phyloP scores from a whole-genome alignment of 1,140 invertebrate species.

The Bombus pascuorum region DNA sequence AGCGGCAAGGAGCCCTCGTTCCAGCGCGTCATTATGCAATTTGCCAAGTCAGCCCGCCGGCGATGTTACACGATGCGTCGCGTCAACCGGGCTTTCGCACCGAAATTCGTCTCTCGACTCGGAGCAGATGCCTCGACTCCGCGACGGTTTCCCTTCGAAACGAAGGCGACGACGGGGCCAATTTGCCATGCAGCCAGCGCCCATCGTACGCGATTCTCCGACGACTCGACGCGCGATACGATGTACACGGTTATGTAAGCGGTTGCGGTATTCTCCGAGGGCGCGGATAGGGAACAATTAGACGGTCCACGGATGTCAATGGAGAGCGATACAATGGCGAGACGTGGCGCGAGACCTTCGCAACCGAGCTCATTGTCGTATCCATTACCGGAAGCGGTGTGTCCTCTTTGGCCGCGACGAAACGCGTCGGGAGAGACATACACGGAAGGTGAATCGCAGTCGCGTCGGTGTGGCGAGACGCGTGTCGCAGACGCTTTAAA shows the following conservation, averaged over 20 bases:
- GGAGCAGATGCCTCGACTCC: neutral
- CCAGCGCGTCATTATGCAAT: conserved; percentile 40
- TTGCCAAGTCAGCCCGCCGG: conserved; percentile 3
- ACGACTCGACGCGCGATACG: neutral
- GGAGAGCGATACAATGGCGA: conserved; percentile 54
- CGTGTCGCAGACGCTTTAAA: conserved; percentile 58
- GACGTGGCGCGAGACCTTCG: conserved; percentile 59
- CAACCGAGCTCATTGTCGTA: conserved; percentile 62
- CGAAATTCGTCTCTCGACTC: neutral
- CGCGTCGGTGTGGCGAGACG: conserved; percentile 16
- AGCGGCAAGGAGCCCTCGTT: conserved; percentile 5
- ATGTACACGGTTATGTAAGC: conserved; percentile 4
- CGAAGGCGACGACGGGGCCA: neutral
- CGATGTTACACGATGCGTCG: neutral
- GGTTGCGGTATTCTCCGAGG: conserved; percentile 45
- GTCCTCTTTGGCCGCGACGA: conserved; percentile 17
- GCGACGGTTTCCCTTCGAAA: neutral
- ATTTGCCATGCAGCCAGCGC: neutral
- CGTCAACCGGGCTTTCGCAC: too few relatives aligned
- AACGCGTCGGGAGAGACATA: neutral
- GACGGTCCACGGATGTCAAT: conserved; percentile 63
- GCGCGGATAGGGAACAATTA: conserved; percentile 61
- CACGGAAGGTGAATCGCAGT: conserved; percentile 21
- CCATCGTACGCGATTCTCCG: neutral
- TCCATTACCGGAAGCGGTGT: conserved; percentile 56